Conservation (phyloP, 2,888 invertebrate genomes). For the Agriotes lineatus region DNA sequence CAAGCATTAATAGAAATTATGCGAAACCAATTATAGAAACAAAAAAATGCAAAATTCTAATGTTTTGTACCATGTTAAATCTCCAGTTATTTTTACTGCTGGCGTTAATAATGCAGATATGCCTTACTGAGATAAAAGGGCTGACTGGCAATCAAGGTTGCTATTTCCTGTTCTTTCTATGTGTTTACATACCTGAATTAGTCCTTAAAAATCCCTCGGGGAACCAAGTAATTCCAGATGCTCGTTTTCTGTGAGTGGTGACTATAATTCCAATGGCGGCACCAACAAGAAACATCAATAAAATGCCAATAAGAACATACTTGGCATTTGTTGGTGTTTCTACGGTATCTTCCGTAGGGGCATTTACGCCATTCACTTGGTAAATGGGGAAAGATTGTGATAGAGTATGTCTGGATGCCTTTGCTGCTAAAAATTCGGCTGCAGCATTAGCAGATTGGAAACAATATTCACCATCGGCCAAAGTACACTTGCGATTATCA, state of each 20-base stretch:
- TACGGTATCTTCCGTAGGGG: constrained; percentile 67
- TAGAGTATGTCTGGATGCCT: constrained; percentile 82
- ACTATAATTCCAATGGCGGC: constrained; percentile 84
- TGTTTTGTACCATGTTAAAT: too few relatives aligned
- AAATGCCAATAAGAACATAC: constrained; percentile 82
- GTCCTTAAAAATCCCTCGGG: constrained; percentile 90
- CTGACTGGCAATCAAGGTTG: too few relatives aligned
- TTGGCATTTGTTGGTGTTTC: constrained; percentile 77
- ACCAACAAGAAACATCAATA: constrained; percentile 75
- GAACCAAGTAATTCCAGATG: constrained; percentile 96
- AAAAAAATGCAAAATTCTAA: too few relatives aligned
- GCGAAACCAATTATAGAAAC: too few relatives aligned
- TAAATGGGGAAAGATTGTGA: constrained; percentile 86
- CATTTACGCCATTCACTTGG: constrained; percentile 69
- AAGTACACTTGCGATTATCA: constrained; percentile 89
- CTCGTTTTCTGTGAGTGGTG: constrained; percentile 87
- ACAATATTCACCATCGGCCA: constrained; percentile 70
- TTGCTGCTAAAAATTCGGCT: constrained; percentile 91
- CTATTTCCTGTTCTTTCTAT: too few relatives aligned
- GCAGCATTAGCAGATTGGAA: constrained; percentile 88
- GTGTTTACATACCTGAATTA: too few relatives aligned
- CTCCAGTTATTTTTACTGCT: too few relatives aligned
- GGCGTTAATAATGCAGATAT: too few relatives aligned
- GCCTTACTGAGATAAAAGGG: too few relatives aligned
- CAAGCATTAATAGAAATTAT: too few relatives aligned